Percentiles rank a stretch among this genome's conserved stretches.
phyloP scores from a whole-genome alignment of 2,113 vertebrate species.

The Athene cunicularia region DNA sequence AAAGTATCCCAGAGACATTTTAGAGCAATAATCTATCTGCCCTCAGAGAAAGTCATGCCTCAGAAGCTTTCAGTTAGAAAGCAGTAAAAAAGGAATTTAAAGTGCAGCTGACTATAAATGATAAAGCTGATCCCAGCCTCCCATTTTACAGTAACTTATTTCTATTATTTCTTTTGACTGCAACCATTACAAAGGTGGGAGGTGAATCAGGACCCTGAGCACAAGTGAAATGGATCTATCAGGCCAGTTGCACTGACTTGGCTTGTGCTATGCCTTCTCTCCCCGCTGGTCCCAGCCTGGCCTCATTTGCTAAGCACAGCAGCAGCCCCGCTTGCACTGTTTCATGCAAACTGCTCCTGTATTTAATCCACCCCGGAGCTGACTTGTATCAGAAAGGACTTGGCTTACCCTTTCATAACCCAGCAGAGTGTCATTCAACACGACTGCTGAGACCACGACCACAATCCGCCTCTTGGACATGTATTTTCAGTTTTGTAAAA shows the following conservation, averaged over 20 bases:
- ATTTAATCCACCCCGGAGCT: neutral
- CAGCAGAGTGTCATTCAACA: neutral
- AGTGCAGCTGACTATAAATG: neutral
- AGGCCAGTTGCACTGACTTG: neutral
- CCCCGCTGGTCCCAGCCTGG: rapidly evolving
- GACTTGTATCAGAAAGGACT: neutral
- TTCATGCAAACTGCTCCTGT: neutral
- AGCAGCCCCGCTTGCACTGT: rapidly evolving
- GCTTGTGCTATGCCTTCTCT: neutral
- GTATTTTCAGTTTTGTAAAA: neutral
- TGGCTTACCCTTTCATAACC: neutral
- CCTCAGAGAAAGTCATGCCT: neutral
- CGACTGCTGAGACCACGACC: neutral
- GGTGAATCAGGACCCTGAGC: neutral
- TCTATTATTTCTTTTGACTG: neutral
- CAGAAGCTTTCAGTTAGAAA: neutral
- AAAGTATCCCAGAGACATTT: neutral
- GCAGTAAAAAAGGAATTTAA: neutral
- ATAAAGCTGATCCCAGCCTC: neutral
- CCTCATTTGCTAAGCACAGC: rapidly evolving
- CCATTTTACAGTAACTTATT: neutral
- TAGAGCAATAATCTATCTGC: neutral
- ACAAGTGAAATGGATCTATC: neutral
- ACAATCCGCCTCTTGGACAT: neutral
- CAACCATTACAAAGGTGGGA: neutral